These are phyloP conservation scores for Uria lomvia DNA, from an alignment of 2,113 vertebrate species.

Conservation along the genomic window DNA sequence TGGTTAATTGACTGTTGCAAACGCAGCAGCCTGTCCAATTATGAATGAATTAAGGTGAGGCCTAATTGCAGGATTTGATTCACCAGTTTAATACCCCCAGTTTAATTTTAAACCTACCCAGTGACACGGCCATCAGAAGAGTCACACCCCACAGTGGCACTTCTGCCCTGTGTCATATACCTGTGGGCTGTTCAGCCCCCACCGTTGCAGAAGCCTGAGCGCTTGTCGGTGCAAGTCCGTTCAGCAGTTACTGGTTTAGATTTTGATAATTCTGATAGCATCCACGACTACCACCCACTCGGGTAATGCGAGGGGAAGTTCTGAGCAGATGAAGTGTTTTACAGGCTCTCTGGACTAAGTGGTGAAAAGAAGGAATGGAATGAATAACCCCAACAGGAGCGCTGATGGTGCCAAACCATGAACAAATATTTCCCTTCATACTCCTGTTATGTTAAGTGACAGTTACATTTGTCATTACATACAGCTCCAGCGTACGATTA, in stretches of 20 bases:
- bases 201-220: neutral
- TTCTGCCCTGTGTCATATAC: neutral
- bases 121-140: neutral
- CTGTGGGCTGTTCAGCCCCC: neutral
- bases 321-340: conserved; percentile 44
- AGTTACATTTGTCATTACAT: conserved; percentile 33
- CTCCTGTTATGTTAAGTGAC: neutral
- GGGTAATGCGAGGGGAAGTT: neutral
- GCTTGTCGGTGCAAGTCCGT: neutral
- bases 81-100: neutral
- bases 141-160: neutral
- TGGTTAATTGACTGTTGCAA: neutral
- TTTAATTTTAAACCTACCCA: neutral
- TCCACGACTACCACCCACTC: neutral
- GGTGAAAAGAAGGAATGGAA: conserved; percentile 47
- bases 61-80: neutral
- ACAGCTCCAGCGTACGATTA: neutral
- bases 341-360: conserved; percentile 8
- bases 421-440: conserved; percentile 47
- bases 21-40: neutral
- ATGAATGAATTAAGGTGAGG: neutral
- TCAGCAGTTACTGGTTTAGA: neutral
- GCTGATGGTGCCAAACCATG: conserved; percentile 39
- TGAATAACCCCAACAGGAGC: conserved; percentile 28
- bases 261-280: conserved; percentile 3